Evolutionary conservation across 2,113 vertebrate species (phyloP).

Genomic region (Brachyhypopomus occidentalis): DNA sequence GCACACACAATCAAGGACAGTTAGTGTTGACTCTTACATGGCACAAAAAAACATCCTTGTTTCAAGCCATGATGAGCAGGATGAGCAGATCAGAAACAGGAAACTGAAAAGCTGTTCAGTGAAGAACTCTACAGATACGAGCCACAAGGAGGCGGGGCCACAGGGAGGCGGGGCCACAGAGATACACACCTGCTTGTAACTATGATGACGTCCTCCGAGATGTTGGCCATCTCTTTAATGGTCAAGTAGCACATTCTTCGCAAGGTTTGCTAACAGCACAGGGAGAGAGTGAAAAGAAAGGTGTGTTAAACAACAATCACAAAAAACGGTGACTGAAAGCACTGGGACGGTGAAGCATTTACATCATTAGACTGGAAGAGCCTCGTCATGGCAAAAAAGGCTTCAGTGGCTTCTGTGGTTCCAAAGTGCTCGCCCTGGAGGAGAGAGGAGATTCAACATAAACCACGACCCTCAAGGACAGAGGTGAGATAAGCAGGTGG

Average conservation of each 20-base stretch:
- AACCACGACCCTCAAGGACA: background rate
- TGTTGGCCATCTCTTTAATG: conserved; percentile 99
- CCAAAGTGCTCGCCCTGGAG: conserved; percentile 93
- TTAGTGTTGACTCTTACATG: background rate
- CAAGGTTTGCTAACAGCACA: conserved; percentile 85
- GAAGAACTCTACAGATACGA: background rate
- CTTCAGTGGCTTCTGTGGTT: conserved; percentile 94
- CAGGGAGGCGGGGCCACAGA: background rate
- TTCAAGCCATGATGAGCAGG: background rate
- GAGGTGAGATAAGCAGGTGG: background rate
- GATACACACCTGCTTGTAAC: conserved; percentile 93
- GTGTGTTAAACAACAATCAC: background rate
- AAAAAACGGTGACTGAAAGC: background rate
- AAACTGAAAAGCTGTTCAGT: background rate
- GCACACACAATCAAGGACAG: background rate
- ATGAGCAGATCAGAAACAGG: background rate
- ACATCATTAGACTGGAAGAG: conserved; percentile 98
- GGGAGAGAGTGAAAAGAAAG: background rate
- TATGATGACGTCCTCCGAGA: conserved; percentile 98
- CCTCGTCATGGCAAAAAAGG: conserved; percentile 98
- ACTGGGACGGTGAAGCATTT: conserved; percentile 59
- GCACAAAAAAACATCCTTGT: background rate
- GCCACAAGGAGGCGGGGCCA: too few species aligned
- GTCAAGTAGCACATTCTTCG: conserved; percentile 97
- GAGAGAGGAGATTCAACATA: background rate